Evolutionary conservation across 2,888 invertebrate species (phyloP).

Genomic region (Tuberolachnus salignus): DNA sequence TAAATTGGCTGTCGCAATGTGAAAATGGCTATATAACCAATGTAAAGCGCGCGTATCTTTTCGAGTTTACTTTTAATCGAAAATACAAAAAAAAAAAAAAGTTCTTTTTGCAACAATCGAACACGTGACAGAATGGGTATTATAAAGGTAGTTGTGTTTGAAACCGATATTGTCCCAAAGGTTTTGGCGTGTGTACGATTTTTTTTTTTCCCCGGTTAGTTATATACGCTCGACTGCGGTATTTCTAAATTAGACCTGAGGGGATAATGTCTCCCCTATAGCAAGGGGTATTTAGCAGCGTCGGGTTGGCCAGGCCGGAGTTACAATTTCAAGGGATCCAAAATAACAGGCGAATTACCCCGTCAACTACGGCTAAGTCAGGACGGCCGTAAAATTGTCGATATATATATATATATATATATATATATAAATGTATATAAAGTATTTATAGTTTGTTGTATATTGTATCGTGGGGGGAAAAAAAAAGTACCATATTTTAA

Average conservation of each 20-base stretch:
- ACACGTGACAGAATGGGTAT: background rate
- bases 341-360: background rate
- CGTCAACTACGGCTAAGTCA: background rate
- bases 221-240: slow-evolving; percentile 1
- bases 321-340: background rate
- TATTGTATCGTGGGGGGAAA: no score
- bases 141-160: background rate
- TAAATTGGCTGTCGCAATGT: slow-evolving; percentile 1
- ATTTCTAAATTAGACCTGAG: slow-evolving; percentile 22
- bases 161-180: background rate
- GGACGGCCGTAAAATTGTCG: no score
- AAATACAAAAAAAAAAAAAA: slow-evolving; percentile 6
- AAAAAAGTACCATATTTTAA: no score
- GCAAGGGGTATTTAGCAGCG: slow-evolving; percentile 21
- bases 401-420: no score
- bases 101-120: slow-evolving; percentile 3
- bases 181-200: background rate
- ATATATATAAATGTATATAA: no score
- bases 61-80: slow-evolving; percentile 25
- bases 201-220: slow-evolving; percentile 12
- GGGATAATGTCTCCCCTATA: slow-evolving; percentile 10
- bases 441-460: no score
- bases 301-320: no score
- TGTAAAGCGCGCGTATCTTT: slow-evolving; percentile 9
- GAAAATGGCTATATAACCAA: slow-evolving; percentile 6